phyloP scores from a whole-genome alignment of 2,888 invertebrate genomes.

The Ichneumoninae sp. region DNA sequence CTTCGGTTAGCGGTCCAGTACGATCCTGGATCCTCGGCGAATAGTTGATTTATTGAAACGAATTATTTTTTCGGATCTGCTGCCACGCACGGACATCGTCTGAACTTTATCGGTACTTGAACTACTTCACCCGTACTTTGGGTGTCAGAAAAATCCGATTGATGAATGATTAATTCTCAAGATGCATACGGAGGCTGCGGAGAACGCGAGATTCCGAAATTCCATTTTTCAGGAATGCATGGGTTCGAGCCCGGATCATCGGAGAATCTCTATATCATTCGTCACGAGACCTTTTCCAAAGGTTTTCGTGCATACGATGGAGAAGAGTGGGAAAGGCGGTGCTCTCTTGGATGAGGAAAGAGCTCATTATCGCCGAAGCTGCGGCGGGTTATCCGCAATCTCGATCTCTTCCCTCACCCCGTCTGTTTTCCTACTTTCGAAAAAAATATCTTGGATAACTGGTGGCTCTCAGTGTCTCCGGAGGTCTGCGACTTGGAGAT shows the following conservation, averaged over 20 bases:
- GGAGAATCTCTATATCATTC: slow-evolving; percentile 36
- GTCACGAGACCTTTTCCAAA: slow-evolving; percentile 17
- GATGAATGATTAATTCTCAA: slow-evolving; percentile 5
- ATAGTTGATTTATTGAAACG: slow-evolving; percentile 9
- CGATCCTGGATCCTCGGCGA: slow-evolving; percentile 18
- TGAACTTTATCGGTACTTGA: not conserved
- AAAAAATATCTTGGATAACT: slow-evolving; percentile 58
- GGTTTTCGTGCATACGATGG: not conserved
- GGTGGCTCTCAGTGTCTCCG: slow-evolving; percentile 30
- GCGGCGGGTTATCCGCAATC: slow-evolving; percentile 53
- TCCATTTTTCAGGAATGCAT: slow-evolving; percentile 50
- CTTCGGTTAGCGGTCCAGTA: not conserved
- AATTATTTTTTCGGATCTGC: not conserved
- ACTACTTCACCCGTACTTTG: not conserved
- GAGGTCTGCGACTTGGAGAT: slow-evolving; percentile 59
- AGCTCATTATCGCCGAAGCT: slow-evolving; percentile 56
- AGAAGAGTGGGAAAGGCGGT: not conserved
- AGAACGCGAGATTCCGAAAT: slow-evolving; percentile 15
- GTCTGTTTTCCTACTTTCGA: slow-evolving; percentile 47
- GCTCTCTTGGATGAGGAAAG: slow-evolving; percentile 27
- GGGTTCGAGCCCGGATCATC: slow-evolving; percentile 19
- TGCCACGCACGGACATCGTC: not conserved
- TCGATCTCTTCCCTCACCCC: slow-evolving; percentile 50
- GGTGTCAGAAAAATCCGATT: not conserved
- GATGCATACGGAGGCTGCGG: not conserved